phyloP scores from a whole-genome alignment of 2,888 invertebrate species.

The Tineola bisselliella region DNA sequence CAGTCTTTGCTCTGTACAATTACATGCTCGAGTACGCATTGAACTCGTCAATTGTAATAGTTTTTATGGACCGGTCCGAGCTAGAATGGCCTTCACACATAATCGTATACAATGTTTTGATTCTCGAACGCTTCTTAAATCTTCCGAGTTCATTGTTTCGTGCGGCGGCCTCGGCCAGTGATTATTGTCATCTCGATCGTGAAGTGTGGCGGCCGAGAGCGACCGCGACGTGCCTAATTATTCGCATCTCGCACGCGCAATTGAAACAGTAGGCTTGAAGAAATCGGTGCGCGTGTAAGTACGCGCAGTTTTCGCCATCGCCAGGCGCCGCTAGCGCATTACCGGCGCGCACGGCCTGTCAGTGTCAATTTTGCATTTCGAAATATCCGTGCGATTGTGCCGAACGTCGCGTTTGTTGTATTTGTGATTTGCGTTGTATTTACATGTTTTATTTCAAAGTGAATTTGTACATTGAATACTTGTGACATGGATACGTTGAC shows the following conservation, averaged over 20 bases:
- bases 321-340: slow-evolving; percentile 25
- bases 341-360: slow-evolving; percentile 22
- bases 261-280: background rate
- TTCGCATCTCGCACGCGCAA: background rate
- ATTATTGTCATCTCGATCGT: slow-evolving; percentile 29
- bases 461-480: slow-evolving; percentile 30
- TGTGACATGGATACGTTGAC: slow-evolving; percentile 39
- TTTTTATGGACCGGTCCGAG: background rate
- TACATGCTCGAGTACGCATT: slow-evolving; percentile 16
- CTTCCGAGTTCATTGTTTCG: slow-evolving; percentile 5
- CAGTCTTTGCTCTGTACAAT: slow-evolving; percentile 35
- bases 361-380: slow-evolving; percentile 47
- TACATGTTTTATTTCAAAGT: slow-evolving; percentile 28
- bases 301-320: slow-evolving; percentile 45
- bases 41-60: background rate
- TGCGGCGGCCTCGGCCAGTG: slow-evolving; percentile 8
- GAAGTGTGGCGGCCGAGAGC: slow-evolving; percentile 25
- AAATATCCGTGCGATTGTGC: slow-evolving; percentile 39
- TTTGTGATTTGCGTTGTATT: slow-evolving; percentile 24
- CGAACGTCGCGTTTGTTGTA: slow-evolving; percentile 27
- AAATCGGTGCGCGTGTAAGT: slow-evolving; percentile 20
- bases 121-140: background rate
- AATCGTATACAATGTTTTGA: background rate
- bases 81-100: background rate
- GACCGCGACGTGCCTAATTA: slow-evolving; percentile 10